These are phyloP conservation scores for Papio anubis DNA, from an alignment of 2,113 vertebrate species.

Conservation along the genomic window DNA sequence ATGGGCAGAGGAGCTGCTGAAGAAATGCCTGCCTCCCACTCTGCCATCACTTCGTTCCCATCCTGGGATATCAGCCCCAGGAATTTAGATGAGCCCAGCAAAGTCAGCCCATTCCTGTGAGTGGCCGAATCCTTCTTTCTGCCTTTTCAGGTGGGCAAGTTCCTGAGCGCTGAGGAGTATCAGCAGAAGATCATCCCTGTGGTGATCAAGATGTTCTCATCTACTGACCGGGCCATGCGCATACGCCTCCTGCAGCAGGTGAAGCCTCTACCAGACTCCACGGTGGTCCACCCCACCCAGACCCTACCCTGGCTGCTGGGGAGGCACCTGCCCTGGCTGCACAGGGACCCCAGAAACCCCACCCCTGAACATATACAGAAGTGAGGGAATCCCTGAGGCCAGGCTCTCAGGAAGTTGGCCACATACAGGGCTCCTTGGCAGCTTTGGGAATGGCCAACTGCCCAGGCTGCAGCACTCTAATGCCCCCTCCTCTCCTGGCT, in stretches of 20 bases:
- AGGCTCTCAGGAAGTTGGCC: not conserved
- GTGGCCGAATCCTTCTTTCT: not conserved
- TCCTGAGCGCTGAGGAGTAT: constrained; percentile 91
- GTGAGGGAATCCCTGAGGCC: not conserved
- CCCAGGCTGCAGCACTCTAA: not conserved
- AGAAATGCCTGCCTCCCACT: not conserved
- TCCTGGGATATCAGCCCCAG: not conserved
- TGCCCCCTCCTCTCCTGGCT: not conserved
- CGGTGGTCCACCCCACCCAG: not conserved
- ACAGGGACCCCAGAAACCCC: not conserved
- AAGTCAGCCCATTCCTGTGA: not conserved
- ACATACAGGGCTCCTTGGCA: not conserved
- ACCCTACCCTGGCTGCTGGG: not conserved
- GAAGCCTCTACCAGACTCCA: not conserved
- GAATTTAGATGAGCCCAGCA: not conserved
- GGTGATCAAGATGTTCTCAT: constrained; percentile 96
- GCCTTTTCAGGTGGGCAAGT: constrained; percentile 91
- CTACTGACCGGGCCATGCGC: constrained; percentile 94
- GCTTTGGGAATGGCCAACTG: not conserved
- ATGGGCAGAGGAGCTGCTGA: not conserved
- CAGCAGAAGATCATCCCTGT: constrained; percentile 95
- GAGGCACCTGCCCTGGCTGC: not conserved
- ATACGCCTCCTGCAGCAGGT: constrained; percentile 95
- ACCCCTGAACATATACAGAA: not conserved
- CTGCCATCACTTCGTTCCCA: not conserved